phyloP scores from a whole-genome alignment of 2,888 invertebrate species.

The Tetrapedia diversipes region DNA sequence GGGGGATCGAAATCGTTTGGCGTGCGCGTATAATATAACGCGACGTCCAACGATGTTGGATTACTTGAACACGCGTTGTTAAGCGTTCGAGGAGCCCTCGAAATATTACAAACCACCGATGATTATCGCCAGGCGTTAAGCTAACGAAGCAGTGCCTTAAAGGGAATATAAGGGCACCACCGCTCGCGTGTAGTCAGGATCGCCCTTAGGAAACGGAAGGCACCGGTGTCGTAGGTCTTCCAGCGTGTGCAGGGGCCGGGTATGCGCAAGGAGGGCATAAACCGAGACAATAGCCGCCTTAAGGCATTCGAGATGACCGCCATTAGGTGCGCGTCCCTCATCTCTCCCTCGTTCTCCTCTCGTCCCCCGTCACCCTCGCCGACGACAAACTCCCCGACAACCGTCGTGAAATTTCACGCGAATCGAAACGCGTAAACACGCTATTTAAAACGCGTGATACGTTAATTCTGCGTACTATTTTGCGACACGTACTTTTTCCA shows the following conservation, averaged over 20 bases:
- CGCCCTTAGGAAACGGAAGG: constrained; percentile 53
- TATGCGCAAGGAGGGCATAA: constrained; percentile 73
- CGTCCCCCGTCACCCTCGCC: constrained; percentile 24
- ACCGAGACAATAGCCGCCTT: constrained; percentile 78
- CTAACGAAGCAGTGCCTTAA: constrained; percentile 50
- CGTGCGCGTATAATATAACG: background rate
- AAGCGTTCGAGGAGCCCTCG: constrained; percentile 19
- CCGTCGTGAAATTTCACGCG: constrained; percentile 52
- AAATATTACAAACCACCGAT: constrained; percentile 49
- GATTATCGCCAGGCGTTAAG: constrained; percentile 46
- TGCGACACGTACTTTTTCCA: too few relatives aligned
- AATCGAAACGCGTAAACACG: constrained; percentile 12
- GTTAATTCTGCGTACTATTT: too few relatives aligned
- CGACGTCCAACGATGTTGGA: constrained; percentile 4
- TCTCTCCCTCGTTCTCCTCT: constrained; percentile 49
- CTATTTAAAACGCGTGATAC: constrained; percentile 4
- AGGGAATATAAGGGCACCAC: constrained; percentile 35
- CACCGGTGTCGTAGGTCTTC: constrained; percentile 49
- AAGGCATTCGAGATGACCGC: constrained; percentile 74
- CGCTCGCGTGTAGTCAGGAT: constrained; percentile 37
- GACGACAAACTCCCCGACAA: constrained; percentile 44
- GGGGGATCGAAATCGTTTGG: constrained; percentile 23
- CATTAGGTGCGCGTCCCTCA: constrained; percentile 69
- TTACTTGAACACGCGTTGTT: constrained; percentile 1
- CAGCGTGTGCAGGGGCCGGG: constrained; percentile 42